Conservation (phyloP, 2,888 invertebrate genomes). For the Synergus umbraculus region DNA sequence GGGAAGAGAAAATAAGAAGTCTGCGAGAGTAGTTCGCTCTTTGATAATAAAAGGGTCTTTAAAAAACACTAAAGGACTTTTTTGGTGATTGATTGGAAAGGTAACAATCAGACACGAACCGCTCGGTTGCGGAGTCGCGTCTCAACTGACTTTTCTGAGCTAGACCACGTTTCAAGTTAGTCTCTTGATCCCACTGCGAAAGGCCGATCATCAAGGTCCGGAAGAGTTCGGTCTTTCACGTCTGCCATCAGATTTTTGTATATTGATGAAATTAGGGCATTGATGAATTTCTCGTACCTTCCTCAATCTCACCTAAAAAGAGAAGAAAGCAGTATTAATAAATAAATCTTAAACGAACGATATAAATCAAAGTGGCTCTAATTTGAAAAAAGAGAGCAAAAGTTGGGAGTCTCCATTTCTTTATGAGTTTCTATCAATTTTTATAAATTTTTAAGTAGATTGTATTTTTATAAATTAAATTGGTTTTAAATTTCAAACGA, state of each 20-base stretch:
- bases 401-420: too few relatives aligned
- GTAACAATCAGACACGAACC: slow-evolving; percentile 43
- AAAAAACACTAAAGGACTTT: slow-evolving; percentile 17
- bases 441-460: too few relatives aligned
- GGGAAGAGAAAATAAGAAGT: background rate
- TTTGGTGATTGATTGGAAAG: slow-evolving; percentile 21
- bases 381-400: background rate
- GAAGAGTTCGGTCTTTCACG: slow-evolving; percentile 35
- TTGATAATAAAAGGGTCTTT: slow-evolving; percentile 3
- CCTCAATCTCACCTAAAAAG: background rate
- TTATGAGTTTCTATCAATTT: too few relatives aligned
- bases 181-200: slow-evolving; percentile 37
- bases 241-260: slow-evolving; percentile 9
- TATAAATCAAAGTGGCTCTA: background rate
- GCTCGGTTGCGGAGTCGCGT: slow-evolving; percentile 49
- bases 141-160: slow-evolving; percentile 49
- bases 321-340: background rate
- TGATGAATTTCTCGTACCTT: background rate
- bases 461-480: too few relatives aligned
- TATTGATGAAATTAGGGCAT: background rate
- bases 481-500: too few relatives aligned
- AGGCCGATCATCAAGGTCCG: slow-evolving; percentile 41
- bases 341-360: background rate
- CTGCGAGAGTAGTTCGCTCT: background rate
- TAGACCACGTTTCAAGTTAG: slow-evolving; percentile 45